Base-by-base conservation (phyloP, 1,140 invertebrate species). In the Vanessa tameamea region DNA sequence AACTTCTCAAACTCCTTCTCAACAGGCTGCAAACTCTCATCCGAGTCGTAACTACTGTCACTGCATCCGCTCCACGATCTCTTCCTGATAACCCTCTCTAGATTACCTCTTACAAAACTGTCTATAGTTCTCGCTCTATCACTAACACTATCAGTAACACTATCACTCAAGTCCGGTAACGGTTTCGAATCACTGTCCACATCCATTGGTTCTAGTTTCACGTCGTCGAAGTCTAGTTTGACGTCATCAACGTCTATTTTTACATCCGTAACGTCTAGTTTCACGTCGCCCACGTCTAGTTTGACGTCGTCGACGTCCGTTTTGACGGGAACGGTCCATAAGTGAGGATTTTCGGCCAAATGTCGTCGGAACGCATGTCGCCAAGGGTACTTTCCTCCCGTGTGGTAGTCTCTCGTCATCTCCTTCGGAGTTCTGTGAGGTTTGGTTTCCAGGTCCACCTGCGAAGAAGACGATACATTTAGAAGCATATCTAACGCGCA, bases 1-100 rank as follows among this genome's bases (percentile, higher is more conserved):
- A 91, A 90, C 73, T 82, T 81, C 72, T 89, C 87, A 71, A 92
- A 92, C 76, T 91, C 87, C 53, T 76, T 79, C 77, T 92, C 90
- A 0, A 90, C 89, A 0, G 90, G 90, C 59, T 87, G 82, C 69
- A 92, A 70, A 51, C 85, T 88, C 37, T 87, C 86, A n/a, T 90
- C 88, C 0, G 86, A 87, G 67, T 92, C 87, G 59, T 87, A 87
- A 59, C 87, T 89, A 68, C 78, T 82, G 55, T 88, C 84, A 26
- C 82, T 90, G 66, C 87, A 85, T 0, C 81, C 83, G 50, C 85
- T 87, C 76, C 80, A 88, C 8, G 83, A 78, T 16, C 88, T 50
- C 72, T 90, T 90, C 72, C 89, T 81, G 66, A 88, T 84, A 8
- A 84, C 86, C 23, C 81, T 68, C 9, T 70, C 26, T 20, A 91